Conservation (phyloP, 1,140 invertebrate genomes). For the Drosophila jambulina region DNA sequence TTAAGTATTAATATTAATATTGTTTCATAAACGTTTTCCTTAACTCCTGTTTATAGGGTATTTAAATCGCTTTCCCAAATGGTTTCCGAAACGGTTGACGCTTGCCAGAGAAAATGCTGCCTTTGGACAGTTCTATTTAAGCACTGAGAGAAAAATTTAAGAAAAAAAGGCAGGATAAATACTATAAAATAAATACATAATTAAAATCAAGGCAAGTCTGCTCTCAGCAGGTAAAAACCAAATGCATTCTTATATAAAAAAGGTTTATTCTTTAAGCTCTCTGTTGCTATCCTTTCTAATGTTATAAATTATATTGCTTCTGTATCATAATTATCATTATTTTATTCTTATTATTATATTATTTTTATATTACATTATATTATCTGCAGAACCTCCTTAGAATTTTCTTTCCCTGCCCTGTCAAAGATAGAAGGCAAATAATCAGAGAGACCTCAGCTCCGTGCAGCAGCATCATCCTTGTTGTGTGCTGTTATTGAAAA, state of each 20-base stretch:
- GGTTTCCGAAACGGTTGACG: constrained; percentile 3
- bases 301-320: neutral
- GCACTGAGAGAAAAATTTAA: neutral
- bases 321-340: no score
- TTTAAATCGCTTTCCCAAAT: constrained; percentile 14
- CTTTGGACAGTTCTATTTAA: constrained; percentile 15
- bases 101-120: constrained; percentile 1
- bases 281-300: neutral
- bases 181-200: neutral
- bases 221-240: neutral
- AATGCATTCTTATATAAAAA: neutral
- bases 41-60: neutral
- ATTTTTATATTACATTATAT: neutral
- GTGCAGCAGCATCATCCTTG: constrained; percentile 36
- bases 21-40: neutral
- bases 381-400: neutral
- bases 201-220: no score
- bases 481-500: constrained; percentile 78
- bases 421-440: constrained; percentile 51
- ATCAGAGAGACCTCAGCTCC: constrained; percentile 43
- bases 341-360: no score
- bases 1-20: neutral
- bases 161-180: neutral
- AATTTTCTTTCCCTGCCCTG: constrained; percentile 6
- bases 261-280: neutral